These are phyloP conservation scores for Drosophila leonis DNA, from an alignment of 2,888 invertebrate species.

Conservation along the genomic window DNA sequence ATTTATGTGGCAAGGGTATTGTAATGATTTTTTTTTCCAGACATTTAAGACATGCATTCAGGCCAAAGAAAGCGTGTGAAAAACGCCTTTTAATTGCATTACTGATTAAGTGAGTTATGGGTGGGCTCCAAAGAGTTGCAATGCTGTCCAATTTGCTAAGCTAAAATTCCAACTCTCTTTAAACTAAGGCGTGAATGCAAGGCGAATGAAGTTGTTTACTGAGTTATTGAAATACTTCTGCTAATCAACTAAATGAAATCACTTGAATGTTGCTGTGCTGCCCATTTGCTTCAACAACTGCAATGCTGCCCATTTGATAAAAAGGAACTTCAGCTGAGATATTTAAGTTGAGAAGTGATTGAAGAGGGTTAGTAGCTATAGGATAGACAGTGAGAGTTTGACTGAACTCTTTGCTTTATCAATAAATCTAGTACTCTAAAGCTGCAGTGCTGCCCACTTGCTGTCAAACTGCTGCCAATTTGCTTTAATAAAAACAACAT, in stretches of 20 bases:
- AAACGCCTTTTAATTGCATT: conserved; percentile 1
- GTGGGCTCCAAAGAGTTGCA: not conserved
- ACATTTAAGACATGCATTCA: conserved; percentile 7
- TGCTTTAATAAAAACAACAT: not conserved
- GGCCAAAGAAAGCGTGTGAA: conserved; percentile 33
- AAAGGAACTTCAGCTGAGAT: not conserved
- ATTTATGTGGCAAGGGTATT: conserved; percentile 23
- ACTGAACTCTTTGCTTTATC: not conserved
- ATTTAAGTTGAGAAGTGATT: not conserved
- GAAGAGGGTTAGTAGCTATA: too few species aligned
- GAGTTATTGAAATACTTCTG: not conserved
- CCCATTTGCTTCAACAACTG: not conserved
- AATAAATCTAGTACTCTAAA: not conserved
- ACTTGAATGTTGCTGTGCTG: too few species aligned
- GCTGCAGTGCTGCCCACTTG: not conserved
- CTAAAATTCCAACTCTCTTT: not conserved
- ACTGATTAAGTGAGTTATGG: not conserved
- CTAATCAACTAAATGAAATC: not conserved
- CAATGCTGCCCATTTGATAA: not conserved
- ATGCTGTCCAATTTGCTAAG: not conserved
- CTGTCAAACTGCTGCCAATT: not conserved
- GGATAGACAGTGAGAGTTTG: too few species aligned
- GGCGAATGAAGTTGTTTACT: not conserved
- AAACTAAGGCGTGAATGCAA: not conserved
- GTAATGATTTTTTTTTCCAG: not conserved